Percentiles rank a stretch among this genome's conserved stretches.
phyloP scores from a whole-genome alignment of 2,797 vertebrate species.

The Apodemus agrarius region DNA sequence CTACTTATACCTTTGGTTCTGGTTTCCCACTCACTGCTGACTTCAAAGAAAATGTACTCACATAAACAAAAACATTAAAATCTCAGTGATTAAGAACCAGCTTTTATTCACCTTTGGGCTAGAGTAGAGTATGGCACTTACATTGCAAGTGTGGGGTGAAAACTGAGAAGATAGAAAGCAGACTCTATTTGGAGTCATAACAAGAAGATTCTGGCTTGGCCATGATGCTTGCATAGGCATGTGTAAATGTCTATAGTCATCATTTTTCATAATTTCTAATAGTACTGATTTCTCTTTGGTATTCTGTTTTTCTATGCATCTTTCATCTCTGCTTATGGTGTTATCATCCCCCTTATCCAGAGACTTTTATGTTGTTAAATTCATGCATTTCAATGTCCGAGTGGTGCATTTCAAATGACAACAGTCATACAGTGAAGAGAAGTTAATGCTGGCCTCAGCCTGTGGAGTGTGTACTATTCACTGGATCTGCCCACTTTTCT shows the following conservation, averaged over 20 bases:
- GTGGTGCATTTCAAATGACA: background rate
- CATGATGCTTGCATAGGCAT: background rate
- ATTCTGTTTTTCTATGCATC: background rate
- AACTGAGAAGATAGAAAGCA: background rate
- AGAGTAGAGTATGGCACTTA: background rate
- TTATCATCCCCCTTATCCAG: background rate
- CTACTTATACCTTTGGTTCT: background rate
- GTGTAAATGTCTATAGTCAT: background rate
- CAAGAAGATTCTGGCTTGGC: background rate
- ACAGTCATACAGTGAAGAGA: background rate
- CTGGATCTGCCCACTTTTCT: background rate
- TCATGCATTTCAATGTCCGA: background rate
- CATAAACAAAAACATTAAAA: background rate
- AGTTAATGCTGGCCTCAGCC: background rate
- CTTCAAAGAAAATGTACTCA: background rate
- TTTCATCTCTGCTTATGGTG: background rate
- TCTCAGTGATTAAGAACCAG: background rate
- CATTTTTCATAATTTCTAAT: background rate
- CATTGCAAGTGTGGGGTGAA: background rate
- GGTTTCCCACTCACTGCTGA: background rate
- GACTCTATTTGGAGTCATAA: background rate
- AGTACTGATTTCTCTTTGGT: background rate
- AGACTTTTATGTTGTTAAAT: background rate
- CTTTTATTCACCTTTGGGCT: background rate
- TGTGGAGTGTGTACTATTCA: rapidly evolving